phyloP scores from a whole-genome alignment of 2,888 invertebrate genomes.

The Drosophila atroscutellata region DNA sequence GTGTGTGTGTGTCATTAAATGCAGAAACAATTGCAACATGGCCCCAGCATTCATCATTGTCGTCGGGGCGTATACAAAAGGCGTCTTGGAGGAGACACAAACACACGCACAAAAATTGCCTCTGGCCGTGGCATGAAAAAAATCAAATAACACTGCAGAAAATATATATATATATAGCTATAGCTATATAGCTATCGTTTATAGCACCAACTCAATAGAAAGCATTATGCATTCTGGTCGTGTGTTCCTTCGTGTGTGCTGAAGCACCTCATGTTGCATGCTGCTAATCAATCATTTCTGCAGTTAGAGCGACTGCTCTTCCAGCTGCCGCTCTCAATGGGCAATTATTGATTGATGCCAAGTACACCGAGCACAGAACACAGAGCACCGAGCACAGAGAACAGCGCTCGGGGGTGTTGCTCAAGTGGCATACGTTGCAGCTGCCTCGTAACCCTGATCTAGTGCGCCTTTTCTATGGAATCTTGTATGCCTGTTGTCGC shows the following conservation, averaged over 20 bases:
- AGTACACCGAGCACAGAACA: conserved; percentile 71
- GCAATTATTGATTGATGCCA: conserved; percentile 82
- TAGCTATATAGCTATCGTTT: conserved; percentile 14
- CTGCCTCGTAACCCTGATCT: conserved; percentile 74
- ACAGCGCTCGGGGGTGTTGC: conserved; percentile 42
- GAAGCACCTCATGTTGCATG: conserved; percentile 79
- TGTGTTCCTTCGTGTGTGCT: conserved; percentile 46
- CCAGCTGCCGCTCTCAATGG: conserved; percentile 77
- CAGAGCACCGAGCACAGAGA: conserved; percentile 48
- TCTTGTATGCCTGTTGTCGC: conserved; percentile 36
- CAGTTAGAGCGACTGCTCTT: conserved; percentile 59
- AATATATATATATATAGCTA: conserved; percentile 26
- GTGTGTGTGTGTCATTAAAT: conserved; percentile 34
- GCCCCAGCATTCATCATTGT: conserved; percentile 35
- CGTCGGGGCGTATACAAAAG: conserved; percentile 10
- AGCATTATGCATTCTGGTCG: conserved; percentile 73
- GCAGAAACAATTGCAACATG: conserved; percentile 40
- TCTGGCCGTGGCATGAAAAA: conserved; percentile 66
- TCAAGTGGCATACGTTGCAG: conserved; percentile 59
- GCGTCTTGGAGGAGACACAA: conserved; percentile 1
- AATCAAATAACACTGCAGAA: conserved; percentile 29
- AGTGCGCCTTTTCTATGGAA: conserved; percentile 65
- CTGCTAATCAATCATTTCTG: conserved; percentile 77
- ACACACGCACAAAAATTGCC: neutral
- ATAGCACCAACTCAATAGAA: conserved; percentile 50